Base-by-base conservation (phyloP, 2,797 vertebrate species). In the Labroides dimidiatus region DNA sequence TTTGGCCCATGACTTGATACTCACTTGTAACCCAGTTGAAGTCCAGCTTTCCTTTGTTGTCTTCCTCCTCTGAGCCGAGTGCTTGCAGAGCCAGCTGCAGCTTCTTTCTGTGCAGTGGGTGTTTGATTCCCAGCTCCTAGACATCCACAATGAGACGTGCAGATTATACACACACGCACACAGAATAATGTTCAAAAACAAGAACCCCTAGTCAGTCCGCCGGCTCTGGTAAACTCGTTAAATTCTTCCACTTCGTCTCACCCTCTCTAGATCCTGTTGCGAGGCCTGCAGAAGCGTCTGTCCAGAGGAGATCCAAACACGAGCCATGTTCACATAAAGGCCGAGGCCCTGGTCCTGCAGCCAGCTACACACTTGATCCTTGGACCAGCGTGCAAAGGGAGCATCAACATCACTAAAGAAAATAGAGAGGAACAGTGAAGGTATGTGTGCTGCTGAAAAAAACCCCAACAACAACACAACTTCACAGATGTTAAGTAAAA, bases 1-100 rank as follows among this genome's bases (percentile, higher is more conserved):
- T 9, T 13, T 8, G 21, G 13, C 43, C 79, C n/a, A 23, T n/a
- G 20, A 55, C 16, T 27, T 6, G 19, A 10, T 57, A 90, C 96
- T 96, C 93, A 99, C 98, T 94, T 17, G 97, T 99, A 78, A 99
- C 98, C 98, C 98, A 99, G 87, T 96, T 95, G 92, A 96, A 99
- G 91, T 99, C 97, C 75, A 99, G 87, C 78, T 98, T 98, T 30
- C 98, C 96, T 17, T 97, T 96, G 77, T 93, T 97, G 56, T 97
- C 96, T 44, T 99, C 97, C 77, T 99, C 97, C 81, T 99, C 98
- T 0, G 98, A 99, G 16, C 98, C 97, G 1, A 99, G 90, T 0
- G 97, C 96, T 91, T 99, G 98, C 78, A 99, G 90, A 21, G 97
- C 96, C 51, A 99, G 94, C 89, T 99, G 98, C 23, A 99, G 95